phyloP scores from a whole-genome alignment of 2,113 vertebrate species.

The Pomatorhinus ruficollis region DNA sequence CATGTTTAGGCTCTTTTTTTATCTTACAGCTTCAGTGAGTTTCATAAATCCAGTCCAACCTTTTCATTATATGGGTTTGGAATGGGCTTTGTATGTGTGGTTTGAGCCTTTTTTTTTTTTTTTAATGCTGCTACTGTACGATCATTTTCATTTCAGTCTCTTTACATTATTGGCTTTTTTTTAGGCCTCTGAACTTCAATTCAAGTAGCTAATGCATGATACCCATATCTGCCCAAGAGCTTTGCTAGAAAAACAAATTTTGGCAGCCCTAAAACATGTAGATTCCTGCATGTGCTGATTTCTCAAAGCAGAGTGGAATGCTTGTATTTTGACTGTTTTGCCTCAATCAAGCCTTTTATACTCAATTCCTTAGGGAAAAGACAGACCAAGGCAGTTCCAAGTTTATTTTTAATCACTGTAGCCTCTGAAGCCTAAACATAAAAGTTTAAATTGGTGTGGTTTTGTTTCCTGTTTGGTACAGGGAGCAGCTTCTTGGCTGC shows the following conservation, averaged over 20 bases:
- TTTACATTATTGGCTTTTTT: background rate
- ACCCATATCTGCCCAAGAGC: background rate
- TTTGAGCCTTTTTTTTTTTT: background rate
- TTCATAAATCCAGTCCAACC: background rate
- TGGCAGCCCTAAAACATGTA: background rate
- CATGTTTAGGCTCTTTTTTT: background rate
- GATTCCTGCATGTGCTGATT: background rate
- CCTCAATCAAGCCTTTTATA: background rate
- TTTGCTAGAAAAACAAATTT: background rate
- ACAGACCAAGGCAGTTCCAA: background rate
- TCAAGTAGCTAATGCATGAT: background rate
- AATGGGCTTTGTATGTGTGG: background rate
- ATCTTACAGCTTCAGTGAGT: background rate
- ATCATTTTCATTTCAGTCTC: background rate
- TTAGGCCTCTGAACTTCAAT: background rate
- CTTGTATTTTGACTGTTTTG: background rate
- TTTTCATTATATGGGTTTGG: background rate
- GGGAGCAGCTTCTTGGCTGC: slow-evolving; percentile 60
- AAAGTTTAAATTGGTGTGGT: background rate
- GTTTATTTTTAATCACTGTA: background rate
- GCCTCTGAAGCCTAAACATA: background rate
- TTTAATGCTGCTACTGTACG: background rate
- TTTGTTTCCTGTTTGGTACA: slow-evolving; percentile 6
- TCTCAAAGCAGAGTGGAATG: background rate
- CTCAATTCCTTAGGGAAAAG: background rate